These are phyloP conservation scores for Clinocottus analis DNA, from an alignment of 2,113 vertebrate genomes.

Conservation along the genomic window DNA sequence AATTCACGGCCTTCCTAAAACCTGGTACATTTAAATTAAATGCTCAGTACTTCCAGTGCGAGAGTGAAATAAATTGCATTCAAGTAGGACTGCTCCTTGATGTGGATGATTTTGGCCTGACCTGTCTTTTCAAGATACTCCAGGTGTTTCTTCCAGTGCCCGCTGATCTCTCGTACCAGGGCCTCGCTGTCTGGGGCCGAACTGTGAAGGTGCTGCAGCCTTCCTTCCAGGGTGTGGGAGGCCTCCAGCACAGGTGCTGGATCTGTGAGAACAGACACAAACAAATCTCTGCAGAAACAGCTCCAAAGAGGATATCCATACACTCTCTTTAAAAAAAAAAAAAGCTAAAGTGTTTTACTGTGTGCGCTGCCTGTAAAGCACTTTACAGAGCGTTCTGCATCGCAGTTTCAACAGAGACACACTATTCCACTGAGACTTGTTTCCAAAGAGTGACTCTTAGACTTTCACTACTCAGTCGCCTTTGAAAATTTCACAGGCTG, in stretches of 20 bases:
- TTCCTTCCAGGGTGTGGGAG: slow-evolving; percentile 88
- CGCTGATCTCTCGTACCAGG: slow-evolving; percentile 84
- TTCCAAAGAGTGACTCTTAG: slow-evolving; percentile 76
- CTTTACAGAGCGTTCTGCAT: slow-evolving; percentile 66
- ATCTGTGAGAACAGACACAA: slow-evolving; percentile 79
- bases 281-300: slow-evolving; percentile 55
- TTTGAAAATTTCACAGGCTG: slow-evolving; percentile 76
- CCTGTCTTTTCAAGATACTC: slow-evolving; percentile 88
- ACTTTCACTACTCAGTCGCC: slow-evolving; percentile 58
- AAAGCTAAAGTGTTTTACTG: slow-evolving; percentile 67
- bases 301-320: slow-evolving; percentile 35
- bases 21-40: not conserved
- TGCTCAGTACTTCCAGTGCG: not conserved
- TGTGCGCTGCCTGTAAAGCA: slow-evolving; percentile 58
- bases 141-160: slow-evolving; percentile 88
- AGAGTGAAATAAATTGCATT: not conserved
- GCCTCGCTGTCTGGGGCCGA: slow-evolving; percentile 81
- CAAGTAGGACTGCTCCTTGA: not conserved
- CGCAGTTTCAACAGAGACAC: slow-evolving; percentile 62
- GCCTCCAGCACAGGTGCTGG: slow-evolving; percentile 90
- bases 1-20: not conserved
- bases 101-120: slow-evolving; percentile 62
- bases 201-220: slow-evolving; percentile 89
- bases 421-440: slow-evolving; percentile 73
- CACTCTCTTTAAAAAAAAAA: slow-evolving; percentile 32